Evolutionary conservation across 2,888 invertebrate species (phyloP).

Genomic region (Cylloceria caligata): DNA sequence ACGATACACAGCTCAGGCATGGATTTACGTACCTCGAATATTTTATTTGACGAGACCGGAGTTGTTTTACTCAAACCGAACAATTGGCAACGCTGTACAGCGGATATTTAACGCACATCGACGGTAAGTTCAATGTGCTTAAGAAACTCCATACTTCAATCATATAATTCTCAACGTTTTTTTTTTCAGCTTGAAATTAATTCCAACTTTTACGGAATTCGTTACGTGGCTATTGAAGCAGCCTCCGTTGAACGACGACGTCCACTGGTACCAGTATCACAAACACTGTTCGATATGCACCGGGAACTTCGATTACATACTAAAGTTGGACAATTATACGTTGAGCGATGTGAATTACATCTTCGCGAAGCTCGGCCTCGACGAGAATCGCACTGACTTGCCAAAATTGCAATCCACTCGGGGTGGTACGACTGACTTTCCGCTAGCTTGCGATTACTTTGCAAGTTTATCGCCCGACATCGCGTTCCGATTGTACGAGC

Average conservation of each 20-base stretch:
- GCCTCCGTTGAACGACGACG: conserved; percentile 76
- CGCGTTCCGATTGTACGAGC: conserved; percentile 76
- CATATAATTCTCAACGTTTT: conserved; percentile 20
- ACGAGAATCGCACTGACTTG: conserved; percentile 69
- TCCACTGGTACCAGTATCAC: conserved; percentile 82
- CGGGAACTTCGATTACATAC: conserved; percentile 78
- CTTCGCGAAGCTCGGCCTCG: conserved; percentile 73
- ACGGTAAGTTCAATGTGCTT: conserved; percentile 73
- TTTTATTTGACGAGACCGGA: conserved; percentile 81
- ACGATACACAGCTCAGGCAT: conserved; percentile 81
- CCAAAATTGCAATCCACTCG: conserved; percentile 74
- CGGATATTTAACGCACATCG: conserved; percentile 77
- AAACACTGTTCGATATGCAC: conserved; percentile 81
- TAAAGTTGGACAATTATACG: conserved; percentile 80
- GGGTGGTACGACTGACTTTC: conserved; percentile 77
- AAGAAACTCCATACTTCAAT: background rate
- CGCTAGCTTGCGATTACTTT: conserved; percentile 80
- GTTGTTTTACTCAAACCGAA: conserved; percentile 76
- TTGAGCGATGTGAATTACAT: conserved; percentile 75
- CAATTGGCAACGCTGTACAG: conserved; percentile 72
- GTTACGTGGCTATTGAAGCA: conserved; percentile 78
- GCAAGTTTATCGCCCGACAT: conserved; percentile 74
- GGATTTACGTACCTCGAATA: conserved; percentile 81
- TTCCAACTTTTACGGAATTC: conserved; percentile 82
- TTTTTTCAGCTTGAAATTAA: conserved; percentile 76